Conservation (phyloP, 1,140 invertebrate species). For the Drosophila repletoides region DNA sequence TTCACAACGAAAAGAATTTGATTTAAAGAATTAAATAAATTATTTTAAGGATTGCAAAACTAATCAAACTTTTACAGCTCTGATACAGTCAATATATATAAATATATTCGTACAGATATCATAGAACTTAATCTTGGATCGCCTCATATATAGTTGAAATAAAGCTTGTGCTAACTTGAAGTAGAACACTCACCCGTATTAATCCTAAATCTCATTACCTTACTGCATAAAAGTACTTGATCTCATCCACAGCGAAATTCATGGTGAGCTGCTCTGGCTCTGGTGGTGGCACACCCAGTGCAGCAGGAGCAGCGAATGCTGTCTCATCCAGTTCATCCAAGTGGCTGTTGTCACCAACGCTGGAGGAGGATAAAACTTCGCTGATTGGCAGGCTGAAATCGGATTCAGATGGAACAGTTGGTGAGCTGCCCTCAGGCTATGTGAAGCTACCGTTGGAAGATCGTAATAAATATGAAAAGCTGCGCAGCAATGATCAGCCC, state of each 20-base stretch:
- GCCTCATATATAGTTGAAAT: not conserved
- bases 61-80: too few relatives aligned
- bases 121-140: too few relatives aligned
- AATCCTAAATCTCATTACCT: slow-evolving; percentile 76
- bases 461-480: slow-evolving; percentile 91
- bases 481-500: slow-evolving; percentile 85
- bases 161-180: not conserved
- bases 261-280: slow-evolving; percentile 55
- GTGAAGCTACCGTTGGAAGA: slow-evolving; percentile 87
- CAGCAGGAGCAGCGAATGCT: slow-evolving; percentile 37
- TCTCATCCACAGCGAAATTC: slow-evolving; percentile 82
- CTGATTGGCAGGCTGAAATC: slow-evolving; percentile 71
- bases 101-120: too few relatives aligned
- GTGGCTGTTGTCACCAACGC: slow-evolving; percentile 78
- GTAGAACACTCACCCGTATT: slow-evolving; percentile 11
- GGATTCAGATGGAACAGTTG: slow-evolving; percentile 58
- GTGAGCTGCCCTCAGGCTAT: slow-evolving; percentile 77
- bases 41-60: too few relatives aligned
- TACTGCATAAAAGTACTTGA: slow-evolving; percentile 82
- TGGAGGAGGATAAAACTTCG: slow-evolving; percentile 81
- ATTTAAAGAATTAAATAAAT: too few relatives aligned
- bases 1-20: too few relatives aligned
- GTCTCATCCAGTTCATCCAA: slow-evolving; percentile 73
- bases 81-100: too few relatives aligned
- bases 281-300: slow-evolving; percentile 34